These are phyloP conservation scores for Theocolax elegans DNA, from an alignment of 1,140 invertebrate species.

Conservation along the genomic window DNA sequence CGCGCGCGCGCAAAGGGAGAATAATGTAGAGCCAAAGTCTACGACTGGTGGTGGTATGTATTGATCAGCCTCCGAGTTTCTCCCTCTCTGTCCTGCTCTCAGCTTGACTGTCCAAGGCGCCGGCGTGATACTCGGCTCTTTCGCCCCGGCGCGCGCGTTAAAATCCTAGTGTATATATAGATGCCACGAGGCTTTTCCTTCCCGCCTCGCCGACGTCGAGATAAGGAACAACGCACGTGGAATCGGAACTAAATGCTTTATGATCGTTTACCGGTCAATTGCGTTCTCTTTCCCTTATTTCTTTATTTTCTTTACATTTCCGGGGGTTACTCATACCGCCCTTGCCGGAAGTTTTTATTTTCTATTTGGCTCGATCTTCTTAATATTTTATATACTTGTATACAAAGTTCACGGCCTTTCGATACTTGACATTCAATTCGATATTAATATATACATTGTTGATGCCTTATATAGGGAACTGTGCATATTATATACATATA, in stretches of 20 bases:
- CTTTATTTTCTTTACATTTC: background rate
- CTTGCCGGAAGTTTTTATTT: no score
- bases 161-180: background rate
- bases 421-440: no score
- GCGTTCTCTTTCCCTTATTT: background rate
- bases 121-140: background rate
- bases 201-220: background rate
- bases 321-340: no score
- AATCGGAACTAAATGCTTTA: conserved; percentile 17
- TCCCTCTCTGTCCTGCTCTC: conserved; percentile 27
- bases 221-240: background rate
- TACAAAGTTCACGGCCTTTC: no score
- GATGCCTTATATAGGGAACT: no score
- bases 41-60: conserved; percentile 47
- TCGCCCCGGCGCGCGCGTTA: background rate
- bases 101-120: background rate
- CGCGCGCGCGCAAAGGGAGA: background rate
- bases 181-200: background rate
- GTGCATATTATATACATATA: no score
- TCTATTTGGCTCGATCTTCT: no score
- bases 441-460: no score
- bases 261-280: conserved; percentile 12
- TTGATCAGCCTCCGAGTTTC: conserved; percentile 56
- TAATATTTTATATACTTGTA: no score
- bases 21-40: no score